phyloP scores from a whole-genome alignment of 2,888 invertebrate species.

The Drosophila neotestacea region DNA sequence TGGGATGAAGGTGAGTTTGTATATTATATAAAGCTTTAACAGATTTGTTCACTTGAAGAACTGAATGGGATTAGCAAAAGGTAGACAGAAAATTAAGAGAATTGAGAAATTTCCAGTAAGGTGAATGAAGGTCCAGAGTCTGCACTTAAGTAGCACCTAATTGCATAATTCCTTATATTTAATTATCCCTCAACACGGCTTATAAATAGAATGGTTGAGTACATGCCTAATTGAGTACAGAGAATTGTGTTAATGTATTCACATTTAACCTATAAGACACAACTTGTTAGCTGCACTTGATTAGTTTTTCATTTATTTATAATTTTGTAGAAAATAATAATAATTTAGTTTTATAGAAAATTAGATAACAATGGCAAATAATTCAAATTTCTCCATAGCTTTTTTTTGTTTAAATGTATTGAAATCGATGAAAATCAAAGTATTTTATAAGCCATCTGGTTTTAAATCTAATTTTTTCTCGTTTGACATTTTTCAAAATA shows the following conservation, averaged over 20 bases:
- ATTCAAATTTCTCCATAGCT: no score
- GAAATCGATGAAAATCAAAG: no score
- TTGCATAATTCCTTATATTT: slow-evolving; percentile 8
- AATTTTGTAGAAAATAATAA: background rate
- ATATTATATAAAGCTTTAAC: background rate
- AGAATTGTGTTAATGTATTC: background rate
- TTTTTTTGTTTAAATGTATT: no score
- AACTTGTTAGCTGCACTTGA: slow-evolving; percentile 4
- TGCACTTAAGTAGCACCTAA: slow-evolving; percentile 9
- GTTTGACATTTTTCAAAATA: no score
- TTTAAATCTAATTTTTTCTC: no score
- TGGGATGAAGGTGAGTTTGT: slow-evolving; percentile 84
- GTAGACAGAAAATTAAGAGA: background rate
- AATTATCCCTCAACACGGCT: slow-evolving; percentile 7
- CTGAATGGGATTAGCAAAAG: background rate
- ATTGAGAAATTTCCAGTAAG: background rate
- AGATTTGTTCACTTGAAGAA: background rate
- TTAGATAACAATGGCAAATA: no score
- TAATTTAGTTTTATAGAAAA: no score
- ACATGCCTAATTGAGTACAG: background rate
- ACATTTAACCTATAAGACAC: background rate
- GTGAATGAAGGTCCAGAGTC: background rate
- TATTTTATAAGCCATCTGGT: no score
- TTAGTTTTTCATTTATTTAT: background rate
- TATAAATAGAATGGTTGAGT: background rate